phyloP scores from a whole-genome alignment of 2,797 vertebrate genomes.

The Neoniphon sammara region DNA sequence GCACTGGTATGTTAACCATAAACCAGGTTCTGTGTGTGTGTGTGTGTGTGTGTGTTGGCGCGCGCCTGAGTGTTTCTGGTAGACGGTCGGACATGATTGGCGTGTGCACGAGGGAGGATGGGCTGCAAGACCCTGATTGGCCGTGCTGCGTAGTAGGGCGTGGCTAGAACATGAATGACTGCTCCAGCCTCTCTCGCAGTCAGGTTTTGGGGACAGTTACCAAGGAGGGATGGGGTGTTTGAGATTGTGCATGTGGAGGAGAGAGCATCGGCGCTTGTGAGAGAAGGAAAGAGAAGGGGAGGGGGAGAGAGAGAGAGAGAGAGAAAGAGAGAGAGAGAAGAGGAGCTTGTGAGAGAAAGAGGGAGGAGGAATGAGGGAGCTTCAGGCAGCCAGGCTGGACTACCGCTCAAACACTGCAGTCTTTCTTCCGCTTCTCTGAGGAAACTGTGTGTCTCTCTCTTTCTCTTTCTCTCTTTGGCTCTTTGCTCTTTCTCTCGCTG shows the following conservation, averaged over 20 bases:
- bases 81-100: slow-evolving; percentile 60
- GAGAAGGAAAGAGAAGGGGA: slow-evolving; percentile 45
- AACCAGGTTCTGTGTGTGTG: slow-evolving; percentile 42
- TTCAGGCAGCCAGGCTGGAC: slow-evolving; percentile 78
- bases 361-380: slow-evolving; percentile 64
- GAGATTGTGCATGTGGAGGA: slow-evolving; percentile 56
- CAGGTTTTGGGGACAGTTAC: slow-evolving; percentile 74
- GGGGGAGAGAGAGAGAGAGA: slow-evolving; percentile 34
- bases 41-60: slow-evolving; percentile 17
- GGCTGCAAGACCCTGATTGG: slow-evolving; percentile 73
- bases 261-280: slow-evolving; percentile 61
- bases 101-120: slow-evolving; percentile 61
- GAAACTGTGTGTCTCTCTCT: slow-evolving; percentile 70
- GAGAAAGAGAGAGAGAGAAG: slow-evolving; percentile 56
- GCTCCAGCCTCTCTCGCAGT: slow-evolving; percentile 63
- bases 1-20: slow-evolving; percentile 59
- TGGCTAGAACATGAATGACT: slow-evolving; percentile 78
- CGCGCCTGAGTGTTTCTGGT: slow-evolving; percentile 30
- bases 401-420: slow-evolving; percentile 82
- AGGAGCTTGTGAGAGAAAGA: slow-evolving; percentile 65
- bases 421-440: slow-evolving; percentile 77
- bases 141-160: slow-evolving; percentile 64
- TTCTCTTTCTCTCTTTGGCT: slow-evolving; percentile 42
- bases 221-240: slow-evolving; percentile 69
- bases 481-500: slow-evolving; percentile 34